A percentile compares a stretch with the other conserved stretches of the same genome.
Conservation (phyloP, 2,888 invertebrate genomes). For the Mamestra brassicae region DNA sequence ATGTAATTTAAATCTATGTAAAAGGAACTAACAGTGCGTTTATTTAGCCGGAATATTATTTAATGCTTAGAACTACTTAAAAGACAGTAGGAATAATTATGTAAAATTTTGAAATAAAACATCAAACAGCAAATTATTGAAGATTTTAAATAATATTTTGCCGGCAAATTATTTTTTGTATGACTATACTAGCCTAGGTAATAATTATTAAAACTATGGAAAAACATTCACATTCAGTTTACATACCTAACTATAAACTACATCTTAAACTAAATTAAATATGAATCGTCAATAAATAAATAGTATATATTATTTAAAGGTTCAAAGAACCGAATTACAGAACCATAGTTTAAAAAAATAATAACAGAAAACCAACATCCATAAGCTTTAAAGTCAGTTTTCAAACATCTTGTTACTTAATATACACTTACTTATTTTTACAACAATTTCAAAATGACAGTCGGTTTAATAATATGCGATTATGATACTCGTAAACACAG, state of each 20-base stretch:
- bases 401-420: conserved; percentile 37
- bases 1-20: conserved; percentile 81
- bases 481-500: conserved; percentile 20
- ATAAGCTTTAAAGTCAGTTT: conserved; percentile 41
- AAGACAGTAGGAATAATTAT: conserved; percentile 61
- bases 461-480: conserved; percentile 13
- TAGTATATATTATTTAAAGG: conserved; percentile 85
- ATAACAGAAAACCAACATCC: conserved; percentile 51
- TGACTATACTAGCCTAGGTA: conserved; percentile 69
- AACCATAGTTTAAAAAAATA: conserved; percentile 45
- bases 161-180: conserved; percentile 69
- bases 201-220: conserved; percentile 83
- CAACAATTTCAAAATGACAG: conserved; percentile 36
- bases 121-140: conserved; percentile 41
- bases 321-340: conserved; percentile 66
- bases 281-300: conserved; percentile 88
- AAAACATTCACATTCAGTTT: conserved; percentile 80
- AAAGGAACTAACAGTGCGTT: conserved; percentile 88
- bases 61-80: conserved; percentile 77
- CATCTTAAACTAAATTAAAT: conserved; percentile 79
- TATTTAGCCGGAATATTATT: conserved; percentile 82
- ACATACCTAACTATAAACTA: conserved; percentile 74
- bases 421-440: conserved; percentile 52
- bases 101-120: conserved; percentile 54
- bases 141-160: conserved; percentile 51